These are phyloP conservation scores for Scortum barcoo DNA, from an alignment of 2,113 vertebrate species.

Conservation along the genomic window DNA sequence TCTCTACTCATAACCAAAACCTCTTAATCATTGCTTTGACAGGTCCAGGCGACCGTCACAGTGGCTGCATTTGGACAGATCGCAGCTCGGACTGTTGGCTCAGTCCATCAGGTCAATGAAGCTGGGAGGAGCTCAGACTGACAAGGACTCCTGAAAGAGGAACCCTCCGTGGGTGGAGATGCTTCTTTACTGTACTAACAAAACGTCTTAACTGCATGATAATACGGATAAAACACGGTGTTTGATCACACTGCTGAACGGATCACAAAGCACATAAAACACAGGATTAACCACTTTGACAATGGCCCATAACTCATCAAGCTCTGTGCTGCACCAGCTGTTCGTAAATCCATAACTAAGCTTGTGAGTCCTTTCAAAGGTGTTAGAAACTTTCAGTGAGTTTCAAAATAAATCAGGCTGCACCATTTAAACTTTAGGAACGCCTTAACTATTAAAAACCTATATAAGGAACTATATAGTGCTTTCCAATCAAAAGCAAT, in stretches of 20 bases:
- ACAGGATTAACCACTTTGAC: conserved; percentile 24
- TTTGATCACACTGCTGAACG: background rate
- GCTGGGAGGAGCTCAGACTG: conserved; percentile 75
- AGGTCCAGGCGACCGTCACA: conserved; percentile 88
- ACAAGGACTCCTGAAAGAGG: conserved; percentile 18
- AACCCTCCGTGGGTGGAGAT: background rate
- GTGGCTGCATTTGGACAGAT: conserved; percentile 92
- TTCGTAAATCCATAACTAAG: background rate
- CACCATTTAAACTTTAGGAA: background rate
- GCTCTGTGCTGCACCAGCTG: conserved; percentile 23
- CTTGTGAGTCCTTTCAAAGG: background rate
- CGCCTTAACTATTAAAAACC: background rate
- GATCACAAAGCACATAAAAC: conserved; percentile 41
- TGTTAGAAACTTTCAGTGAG: background rate
- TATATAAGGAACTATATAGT: background rate
- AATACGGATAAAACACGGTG: conserved; percentile 4
- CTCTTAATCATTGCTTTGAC: conserved; percentile 13
- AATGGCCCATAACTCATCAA: conserved; percentile 11
- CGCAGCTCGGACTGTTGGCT: conserved; percentile 88
- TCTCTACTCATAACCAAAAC: conserved; percentile 2
- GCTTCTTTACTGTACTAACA: conserved; percentile 8
- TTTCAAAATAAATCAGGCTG: background rate
- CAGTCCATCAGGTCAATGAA: conserved; percentile 87
- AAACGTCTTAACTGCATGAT: conserved; percentile 48
- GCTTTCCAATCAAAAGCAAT: background rate